Conservation (phyloP, 1,140 invertebrate genomes). For the Rhyacophila brunnea region DNA sequence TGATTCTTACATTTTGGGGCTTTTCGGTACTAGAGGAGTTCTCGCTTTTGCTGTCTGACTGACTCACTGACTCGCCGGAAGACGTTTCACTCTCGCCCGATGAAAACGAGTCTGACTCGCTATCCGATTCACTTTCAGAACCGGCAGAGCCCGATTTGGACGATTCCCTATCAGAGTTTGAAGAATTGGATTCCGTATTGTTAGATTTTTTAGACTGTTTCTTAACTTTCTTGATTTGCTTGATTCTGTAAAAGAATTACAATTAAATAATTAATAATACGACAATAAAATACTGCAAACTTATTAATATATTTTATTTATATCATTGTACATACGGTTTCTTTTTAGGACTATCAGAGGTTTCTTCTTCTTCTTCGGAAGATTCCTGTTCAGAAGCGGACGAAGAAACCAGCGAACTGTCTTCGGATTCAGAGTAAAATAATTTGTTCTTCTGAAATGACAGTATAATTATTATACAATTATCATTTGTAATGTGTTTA, state of each 20-base stretch:
- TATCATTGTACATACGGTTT: no score
- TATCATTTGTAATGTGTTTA: no score
- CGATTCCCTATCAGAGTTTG: conserved; percentile 40
- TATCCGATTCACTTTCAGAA: conserved; percentile 35
- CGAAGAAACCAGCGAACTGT: conserved; percentile 20
- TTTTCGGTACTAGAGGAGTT: conserved; percentile 14
- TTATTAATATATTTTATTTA: neutral
- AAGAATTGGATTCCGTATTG: conserved; percentile 34
- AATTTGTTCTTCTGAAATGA: conserved; percentile 27
- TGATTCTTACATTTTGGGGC: no score
- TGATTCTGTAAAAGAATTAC: neutral
- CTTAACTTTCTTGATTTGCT: conserved; percentile 15
- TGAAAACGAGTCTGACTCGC: conserved; percentile 29
- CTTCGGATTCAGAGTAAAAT: conserved; percentile 30
- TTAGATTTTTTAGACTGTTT: conserved; percentile 21
- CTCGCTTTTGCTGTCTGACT: conserved; percentile 47
- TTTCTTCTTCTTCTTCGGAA: conserved; percentile 33
- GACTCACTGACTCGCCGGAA: conserved; percentile 41
- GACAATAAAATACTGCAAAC: no score
- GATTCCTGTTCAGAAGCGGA: conserved; percentile 24
- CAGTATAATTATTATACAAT: no score
- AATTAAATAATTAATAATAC: no score
- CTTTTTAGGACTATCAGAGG: neutral
- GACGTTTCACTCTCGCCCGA: conserved; percentile 44
- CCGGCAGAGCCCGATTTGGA: conserved; percentile 24